phyloP scores from a whole-genome alignment of 2,888 invertebrate genomes.

The Drosophila limbata region DNA sequence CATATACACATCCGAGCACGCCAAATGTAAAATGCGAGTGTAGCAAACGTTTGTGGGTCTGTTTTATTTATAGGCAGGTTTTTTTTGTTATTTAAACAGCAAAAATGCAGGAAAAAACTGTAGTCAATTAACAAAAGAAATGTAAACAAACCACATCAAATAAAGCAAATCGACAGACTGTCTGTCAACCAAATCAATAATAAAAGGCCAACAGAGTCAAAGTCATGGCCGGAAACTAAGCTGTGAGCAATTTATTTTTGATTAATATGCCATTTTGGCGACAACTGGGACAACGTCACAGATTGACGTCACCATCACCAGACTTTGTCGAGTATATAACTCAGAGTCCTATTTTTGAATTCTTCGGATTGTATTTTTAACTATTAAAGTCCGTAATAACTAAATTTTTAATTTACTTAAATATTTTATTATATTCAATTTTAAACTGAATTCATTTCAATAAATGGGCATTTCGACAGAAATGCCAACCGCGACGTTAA shows the following conservation, averaged over 20 bases:
- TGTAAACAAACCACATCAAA: constrained; percentile 59
- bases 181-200: constrained; percentile 14
- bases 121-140: constrained; percentile 46
- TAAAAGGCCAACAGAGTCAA: constrained; percentile 19
- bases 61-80: constrained; percentile 61
- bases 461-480: too few species aligned
- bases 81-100: constrained; percentile 32
- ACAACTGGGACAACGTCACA: not conserved
- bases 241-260: constrained; percentile 20
- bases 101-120: constrained; percentile 32
- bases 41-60: constrained; percentile 9
- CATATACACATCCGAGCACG: constrained; percentile 17
- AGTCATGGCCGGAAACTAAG: constrained; percentile 35
- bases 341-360: not conserved
- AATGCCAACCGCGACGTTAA: too few species aligned
- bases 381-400: not conserved
- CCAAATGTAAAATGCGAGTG: constrained; percentile 25
- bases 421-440: too few species aligned
- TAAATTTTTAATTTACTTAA: too few species aligned
- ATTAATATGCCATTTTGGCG: constrained; percentile 9
- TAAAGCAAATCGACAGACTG: constrained; percentile 4
- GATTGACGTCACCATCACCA: constrained; percentile 1
- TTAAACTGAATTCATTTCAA: too few species aligned
- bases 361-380: not conserved
- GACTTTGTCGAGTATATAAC: not conserved